A percentile compares a stretch with the other conserved stretches of the same genome.
Evolutionary conservation across 1,140 invertebrate species (phyloP).

Genomic region (Battus philenor): DNA sequence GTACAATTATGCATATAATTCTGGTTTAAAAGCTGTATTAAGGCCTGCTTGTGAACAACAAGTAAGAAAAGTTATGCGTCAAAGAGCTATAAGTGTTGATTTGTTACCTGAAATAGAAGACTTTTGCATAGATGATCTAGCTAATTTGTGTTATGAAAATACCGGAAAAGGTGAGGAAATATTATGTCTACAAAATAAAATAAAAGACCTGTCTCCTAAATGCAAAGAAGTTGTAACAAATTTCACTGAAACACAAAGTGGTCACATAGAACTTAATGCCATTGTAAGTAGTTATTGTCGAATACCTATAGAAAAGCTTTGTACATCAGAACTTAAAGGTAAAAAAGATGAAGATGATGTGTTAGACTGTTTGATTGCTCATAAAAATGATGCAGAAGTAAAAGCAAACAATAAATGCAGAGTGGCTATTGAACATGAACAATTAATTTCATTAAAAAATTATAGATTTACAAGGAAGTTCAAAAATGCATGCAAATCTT

Average conservation of each 20-base stretch:
- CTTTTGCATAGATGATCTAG: constrained; percentile 90
- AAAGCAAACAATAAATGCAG: constrained; percentile 89
- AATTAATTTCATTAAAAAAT: constrained; percentile 94
- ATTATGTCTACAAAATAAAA: constrained; percentile 93
- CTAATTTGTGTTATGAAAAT: constrained; percentile 88
- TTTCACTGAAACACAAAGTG: constrained; percentile 93
- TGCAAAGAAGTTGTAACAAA: constrained; percentile 88
- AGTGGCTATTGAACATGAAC: constrained; percentile 95
- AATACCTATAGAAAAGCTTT: constrained; percentile 89
- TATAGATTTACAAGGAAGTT: constrained; percentile 97
- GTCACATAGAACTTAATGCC: constrained; percentile 90
- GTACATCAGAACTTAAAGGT: constrained; percentile 81
- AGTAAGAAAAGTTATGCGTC: constrained; percentile 93
- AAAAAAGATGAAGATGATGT: constrained; percentile 89
- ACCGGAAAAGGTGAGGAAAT: constrained; percentile 92
- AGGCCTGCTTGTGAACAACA: constrained; percentile 84
- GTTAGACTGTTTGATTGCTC: constrained; percentile 94
- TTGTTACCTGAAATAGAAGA: constrained; percentile 96
- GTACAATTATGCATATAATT: constrained; percentile 90
- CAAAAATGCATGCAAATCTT: constrained; percentile 92
- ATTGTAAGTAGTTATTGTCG: constrained; percentile 89
- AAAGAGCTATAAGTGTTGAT: constrained; percentile 93
- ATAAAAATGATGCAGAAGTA: constrained; percentile 91
- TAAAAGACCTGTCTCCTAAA: constrained; percentile 80
- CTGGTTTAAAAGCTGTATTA: constrained; percentile 80